Percentiles rank a stretch among this genome's conserved stretches.
phyloP scores from a whole-genome alignment of 2,797 vertebrate species.

The Poeciliopsis paucimaculata region DNA sequence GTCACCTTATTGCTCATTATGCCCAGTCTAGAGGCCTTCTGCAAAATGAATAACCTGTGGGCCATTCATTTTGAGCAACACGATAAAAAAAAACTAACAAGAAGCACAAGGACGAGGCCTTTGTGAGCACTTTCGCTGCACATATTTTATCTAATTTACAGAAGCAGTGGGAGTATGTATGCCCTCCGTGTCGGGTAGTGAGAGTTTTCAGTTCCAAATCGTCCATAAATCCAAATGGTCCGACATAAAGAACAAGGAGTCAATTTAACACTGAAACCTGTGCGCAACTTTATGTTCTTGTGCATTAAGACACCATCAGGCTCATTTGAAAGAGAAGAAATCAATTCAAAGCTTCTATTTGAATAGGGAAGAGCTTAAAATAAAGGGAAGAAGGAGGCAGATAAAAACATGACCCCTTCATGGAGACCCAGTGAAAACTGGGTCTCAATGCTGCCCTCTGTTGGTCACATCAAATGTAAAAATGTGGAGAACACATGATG shows the following conservation, averaged over 20 bases:
- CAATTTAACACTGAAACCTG: not conserved
- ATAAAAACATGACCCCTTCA: constrained; percentile 10
- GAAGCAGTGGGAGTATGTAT: constrained; percentile 9
- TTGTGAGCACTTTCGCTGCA: constrained; percentile 17
- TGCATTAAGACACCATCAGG: not conserved
- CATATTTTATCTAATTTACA: constrained; percentile 16
- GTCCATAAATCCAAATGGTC: not conserved
- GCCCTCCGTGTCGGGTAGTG: constrained; percentile 13
- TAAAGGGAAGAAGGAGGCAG: constrained; percentile 16
- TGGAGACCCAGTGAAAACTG: not conserved
- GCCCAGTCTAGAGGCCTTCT: constrained; percentile 56
- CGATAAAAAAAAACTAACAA: constrained; percentile 44
- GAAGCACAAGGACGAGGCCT: constrained; percentile 38
- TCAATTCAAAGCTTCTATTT: constrained; percentile 11
- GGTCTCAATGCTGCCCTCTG: constrained; percentile 62
- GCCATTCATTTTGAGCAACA: constrained; percentile 43
- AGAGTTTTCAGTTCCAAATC: constrained; percentile 4
- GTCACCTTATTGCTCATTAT: constrained; percentile 46
- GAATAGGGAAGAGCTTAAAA: constrained; percentile 4
- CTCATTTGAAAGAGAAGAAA: constrained; percentile 8
- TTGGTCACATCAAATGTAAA: constrained; percentile 41
- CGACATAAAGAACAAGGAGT: not conserved
- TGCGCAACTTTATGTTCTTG: not conserved
- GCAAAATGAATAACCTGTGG: constrained; percentile 54
- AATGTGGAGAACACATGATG: constrained; percentile 24